Evolutionary conservation across 2,797 vertebrate genomes (phyloP).

Genomic region (Adelosebastes latens): DNA sequence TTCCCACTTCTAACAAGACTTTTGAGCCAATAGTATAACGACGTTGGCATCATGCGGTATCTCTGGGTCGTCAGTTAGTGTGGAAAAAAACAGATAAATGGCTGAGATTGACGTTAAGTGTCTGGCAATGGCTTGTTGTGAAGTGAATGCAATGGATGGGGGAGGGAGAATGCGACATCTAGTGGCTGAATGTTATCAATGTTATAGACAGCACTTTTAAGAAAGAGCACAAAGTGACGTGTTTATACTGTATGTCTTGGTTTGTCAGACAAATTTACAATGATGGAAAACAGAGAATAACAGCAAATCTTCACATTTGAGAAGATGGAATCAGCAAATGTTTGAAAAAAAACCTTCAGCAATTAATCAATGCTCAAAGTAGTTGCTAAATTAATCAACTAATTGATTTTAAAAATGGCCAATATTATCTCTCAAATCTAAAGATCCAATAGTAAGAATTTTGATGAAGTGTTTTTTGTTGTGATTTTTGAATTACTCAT

Average conservation of each 20-base stretch:
- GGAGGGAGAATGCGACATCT: too few species aligned
- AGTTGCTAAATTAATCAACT: neutral
- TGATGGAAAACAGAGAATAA: neutral
- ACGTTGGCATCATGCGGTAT: fast-evolving
- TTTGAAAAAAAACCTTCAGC: neutral
- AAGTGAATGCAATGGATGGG: too few species aligned
- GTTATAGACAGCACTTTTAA: fast-evolving
- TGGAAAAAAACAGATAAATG: too few species aligned
- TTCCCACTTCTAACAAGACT: too few species aligned
- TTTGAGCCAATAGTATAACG: fast-evolving
- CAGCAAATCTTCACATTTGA: neutral
- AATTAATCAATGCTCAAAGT: neutral
- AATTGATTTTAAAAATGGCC: neutral
- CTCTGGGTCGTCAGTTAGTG: too few species aligned
- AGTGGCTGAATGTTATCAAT: too few species aligned
- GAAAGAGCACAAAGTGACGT: neutral
- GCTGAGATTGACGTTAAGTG: too few species aligned
- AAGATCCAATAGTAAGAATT: neutral
- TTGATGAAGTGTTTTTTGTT: neutral
- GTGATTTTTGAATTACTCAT: neutral
- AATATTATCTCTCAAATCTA: neutral
- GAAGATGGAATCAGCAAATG: neutral
- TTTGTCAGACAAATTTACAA: neutral
- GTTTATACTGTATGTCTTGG: neutral
- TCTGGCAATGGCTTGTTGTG: too few species aligned